These are phyloP conservation scores for Drosophila mojavensis DNA, from an alignment of 1,140 invertebrate genomes.

Conservation along the genomic window DNA sequence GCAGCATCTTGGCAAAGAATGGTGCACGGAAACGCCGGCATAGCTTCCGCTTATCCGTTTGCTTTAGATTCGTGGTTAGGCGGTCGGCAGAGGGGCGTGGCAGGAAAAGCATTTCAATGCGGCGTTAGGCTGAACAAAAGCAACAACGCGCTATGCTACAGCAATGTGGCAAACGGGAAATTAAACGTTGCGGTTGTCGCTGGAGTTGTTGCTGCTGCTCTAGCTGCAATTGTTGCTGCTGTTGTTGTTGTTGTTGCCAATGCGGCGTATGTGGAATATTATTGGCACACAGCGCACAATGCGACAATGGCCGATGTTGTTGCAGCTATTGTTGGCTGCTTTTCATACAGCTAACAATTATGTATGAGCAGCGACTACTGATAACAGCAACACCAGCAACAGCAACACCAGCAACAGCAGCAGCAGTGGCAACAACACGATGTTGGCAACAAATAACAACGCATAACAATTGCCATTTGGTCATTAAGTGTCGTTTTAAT, in stretches of 20 bases:
- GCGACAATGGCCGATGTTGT: conserved; percentile 20
- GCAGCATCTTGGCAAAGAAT: conserved; percentile 47
- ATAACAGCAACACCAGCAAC: conserved; percentile 13
- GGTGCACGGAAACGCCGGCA: conserved; percentile 45
- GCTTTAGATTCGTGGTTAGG: conserved; percentile 17
- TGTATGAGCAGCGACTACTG: conserved; percentile 39
- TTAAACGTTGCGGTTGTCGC: conserved; percentile 40
- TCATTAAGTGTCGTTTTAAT: conserved; percentile 77
- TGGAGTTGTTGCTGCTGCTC: conserved; percentile 11
- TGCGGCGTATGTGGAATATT: conserved; percentile 75
- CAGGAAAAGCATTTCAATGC: conserved; percentile 42
- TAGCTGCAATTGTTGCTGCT: not conserved
- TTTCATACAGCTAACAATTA: conserved; percentile 39
- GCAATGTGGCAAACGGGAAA: conserved; percentile 42
- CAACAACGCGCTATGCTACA: not conserved
- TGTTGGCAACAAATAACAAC: conserved; percentile 20
- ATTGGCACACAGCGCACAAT: conserved; percentile 60
- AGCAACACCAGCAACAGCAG: too few species aligned
- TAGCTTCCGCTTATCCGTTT: conserved; percentile 42
- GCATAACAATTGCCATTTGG: conserved; percentile 39
- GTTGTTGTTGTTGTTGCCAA: conserved; percentile 39
- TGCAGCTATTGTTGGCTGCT: conserved; percentile 15
- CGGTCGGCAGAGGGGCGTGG: not conserved
- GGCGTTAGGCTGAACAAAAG: conserved; percentile 42
- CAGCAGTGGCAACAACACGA: not conserved